Evolutionary conservation across 1,140 invertebrate species (phyloP).

Genomic region (Solenopsis fugax): DNA sequence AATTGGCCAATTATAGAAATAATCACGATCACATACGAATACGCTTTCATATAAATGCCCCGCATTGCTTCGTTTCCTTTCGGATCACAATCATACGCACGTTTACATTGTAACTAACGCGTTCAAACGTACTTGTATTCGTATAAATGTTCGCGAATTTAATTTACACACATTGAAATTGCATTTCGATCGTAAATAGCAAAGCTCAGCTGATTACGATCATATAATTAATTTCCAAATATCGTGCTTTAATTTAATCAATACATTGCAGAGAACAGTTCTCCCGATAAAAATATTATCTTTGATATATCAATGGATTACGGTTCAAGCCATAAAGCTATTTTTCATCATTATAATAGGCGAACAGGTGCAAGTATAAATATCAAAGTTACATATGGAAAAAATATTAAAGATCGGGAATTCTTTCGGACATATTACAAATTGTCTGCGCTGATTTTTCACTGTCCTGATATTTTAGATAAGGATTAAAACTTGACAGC

Average conservation of each 20-base stretch:
- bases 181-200: conserved; percentile 59
- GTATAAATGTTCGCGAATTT: background rate
- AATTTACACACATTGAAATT: conserved; percentile 60
- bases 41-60: background rate
- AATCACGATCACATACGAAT: conserved; percentile 33
- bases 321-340: background rate
- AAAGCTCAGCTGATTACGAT: conserved; percentile 60
- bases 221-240: conserved; percentile 66
- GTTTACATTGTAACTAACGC: conserved; percentile 46
- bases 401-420: background rate
- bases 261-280: background rate
- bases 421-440: background rate
- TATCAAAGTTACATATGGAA: background rate
- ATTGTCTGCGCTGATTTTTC: background rate
- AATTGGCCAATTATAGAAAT: conserved; percentile 68
- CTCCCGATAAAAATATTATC: conserved; percentile 26
- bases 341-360: background rate
- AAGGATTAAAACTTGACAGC: conserved; percentile 42
- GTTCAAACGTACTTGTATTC: conserved; percentile 39
- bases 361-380: background rate
- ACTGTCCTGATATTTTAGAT: background rate
- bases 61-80: background rate
- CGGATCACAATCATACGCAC: conserved; percentile 28
- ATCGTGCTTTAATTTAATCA: conserved; percentile 36
- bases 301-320: background rate